phyloP scores from a whole-genome alignment of 2,888 invertebrate genomes.

The Ptychoptera contaminata region DNA sequence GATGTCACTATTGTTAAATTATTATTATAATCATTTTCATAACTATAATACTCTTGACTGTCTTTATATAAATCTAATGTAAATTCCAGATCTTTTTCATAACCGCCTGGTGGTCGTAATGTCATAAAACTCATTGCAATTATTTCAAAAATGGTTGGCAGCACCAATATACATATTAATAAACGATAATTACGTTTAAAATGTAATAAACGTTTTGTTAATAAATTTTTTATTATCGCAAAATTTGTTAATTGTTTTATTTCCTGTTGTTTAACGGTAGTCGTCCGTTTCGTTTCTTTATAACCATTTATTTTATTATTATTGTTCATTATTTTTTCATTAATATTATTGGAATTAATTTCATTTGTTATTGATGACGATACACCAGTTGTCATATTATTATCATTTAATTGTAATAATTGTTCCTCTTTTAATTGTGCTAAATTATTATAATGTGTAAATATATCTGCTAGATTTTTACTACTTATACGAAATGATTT shows the following conservation, averaged over 20 bases:
- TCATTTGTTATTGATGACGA: constrained; percentile 1
- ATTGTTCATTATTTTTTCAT: neutral
- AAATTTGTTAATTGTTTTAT: constrained; percentile 3
- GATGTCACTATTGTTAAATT: constrained; percentile 7
- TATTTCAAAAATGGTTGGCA: constrained; percentile 46
- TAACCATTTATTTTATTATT: neutral
- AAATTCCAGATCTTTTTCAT: constrained; percentile 37
- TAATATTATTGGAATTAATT: neutral
- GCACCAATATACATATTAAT: constrained; percentile 38
- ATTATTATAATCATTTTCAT: constrained; percentile 1
- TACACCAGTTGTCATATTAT: neutral
- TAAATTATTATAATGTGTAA: no score
- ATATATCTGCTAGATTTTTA: no score
- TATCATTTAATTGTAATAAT: no score
- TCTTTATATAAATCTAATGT: constrained; percentile 35
- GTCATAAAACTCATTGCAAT: constrained; percentile 54
- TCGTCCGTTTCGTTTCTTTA: neutral
- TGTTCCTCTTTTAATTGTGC: no score
- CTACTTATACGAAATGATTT: no score
- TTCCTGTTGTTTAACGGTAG: constrained; percentile 1
- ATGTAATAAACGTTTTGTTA: constrained; percentile 41
- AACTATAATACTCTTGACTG: constrained; percentile 30
- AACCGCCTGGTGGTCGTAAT: constrained; percentile 45
- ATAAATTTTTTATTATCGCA: constrained; percentile 30
- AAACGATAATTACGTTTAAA: constrained; percentile 41